Evolutionary conservation across 2,888 invertebrate species (phyloP), one percentile per base, ranked within the genome.

Genomic region (Macrophya alboannulata): DNA sequence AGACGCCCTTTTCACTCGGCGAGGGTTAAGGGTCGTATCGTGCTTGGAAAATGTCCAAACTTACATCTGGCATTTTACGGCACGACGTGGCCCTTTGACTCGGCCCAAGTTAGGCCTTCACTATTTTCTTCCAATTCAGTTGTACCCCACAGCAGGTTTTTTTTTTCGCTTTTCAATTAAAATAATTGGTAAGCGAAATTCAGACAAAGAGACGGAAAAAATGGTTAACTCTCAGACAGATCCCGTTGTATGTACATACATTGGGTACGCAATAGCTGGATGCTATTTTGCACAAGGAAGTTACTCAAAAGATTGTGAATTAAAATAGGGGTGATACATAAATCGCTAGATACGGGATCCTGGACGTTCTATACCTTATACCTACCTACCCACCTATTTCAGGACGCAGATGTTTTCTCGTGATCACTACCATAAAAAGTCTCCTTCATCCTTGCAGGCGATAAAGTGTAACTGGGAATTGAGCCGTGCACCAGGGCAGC

Each of bases 371-470:
- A 62, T 68, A 17, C 17, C 25, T 17, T 25, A 48, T n/a, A 25
- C 2, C 25, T 8, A 10, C n/a, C 79, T 59, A 55, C 17, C 25
- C 2, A 10, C n/a, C 79, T 59, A 55, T 8, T n/a, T 40, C 85
- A 90, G 88, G 90, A 85, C 90, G 88, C 91, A 91, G 91, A 90
- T 91, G 91, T 91, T 91, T 87, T 87, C 86, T 87, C 85, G 85
- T 88, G 89, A 91, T 90, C 89, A 90, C 89, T 86, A 87, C 87
- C 89, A 90, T 90, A 90, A 90, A 91, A 90, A 90, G 87, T 88
- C 88, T 84, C 85, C 87, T 85, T 72, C 62, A 43, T 62, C 62
- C 62, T 81, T 81, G 31, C 72, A 74, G 21, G 81, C 62, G 81
- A 81, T 81, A 81, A 81, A 81, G 62, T 81, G 59, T 81, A 81